A percentile compares a stretch with the other conserved stretches of the same genome.
phyloP scores from a whole-genome alignment of 2,888 invertebrate genomes.

The Metacarcinus magister region DNA sequence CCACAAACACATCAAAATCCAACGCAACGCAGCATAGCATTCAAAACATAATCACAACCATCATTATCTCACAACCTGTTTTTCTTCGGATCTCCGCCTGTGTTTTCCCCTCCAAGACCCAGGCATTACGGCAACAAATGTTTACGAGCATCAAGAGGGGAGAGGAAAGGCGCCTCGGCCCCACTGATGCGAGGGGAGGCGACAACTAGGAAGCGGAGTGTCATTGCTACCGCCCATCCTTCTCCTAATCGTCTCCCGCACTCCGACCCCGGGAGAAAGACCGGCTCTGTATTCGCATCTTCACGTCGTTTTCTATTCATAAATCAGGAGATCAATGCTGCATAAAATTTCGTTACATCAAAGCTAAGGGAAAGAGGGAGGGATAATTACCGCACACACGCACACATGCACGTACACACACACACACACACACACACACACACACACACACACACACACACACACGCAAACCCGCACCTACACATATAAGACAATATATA shows the following conservation, averaged over 20 bases:
- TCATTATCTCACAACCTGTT: background rate
- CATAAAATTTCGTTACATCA: constrained; percentile 55
- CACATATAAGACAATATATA: no score
- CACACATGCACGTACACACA: background rate
- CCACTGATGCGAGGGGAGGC: background rate
- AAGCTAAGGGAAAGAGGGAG: background rate
- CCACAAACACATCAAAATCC: background rate
- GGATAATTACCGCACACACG: background rate
- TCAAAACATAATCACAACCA: background rate
- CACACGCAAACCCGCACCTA: background rate
- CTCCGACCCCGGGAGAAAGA: background rate
- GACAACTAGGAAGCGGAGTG: background rate
- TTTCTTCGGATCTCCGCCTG: background rate
- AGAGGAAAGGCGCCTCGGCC: background rate
- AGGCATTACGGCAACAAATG: background rate
- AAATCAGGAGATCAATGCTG: constrained; percentile 65
- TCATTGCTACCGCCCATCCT: background rate
- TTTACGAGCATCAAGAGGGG: background rate
- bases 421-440: background rate
- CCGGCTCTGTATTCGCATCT: constrained; percentile 59
- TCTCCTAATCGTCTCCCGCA: background rate
- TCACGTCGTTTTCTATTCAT: constrained; percentile 64
- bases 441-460: constrained; percentile 37
- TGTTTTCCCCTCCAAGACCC: background rate
- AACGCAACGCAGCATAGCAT: background rate